phyloP scores from a whole-genome alignment of 2,797 vertebrate genomes.

The Tenualosa ilisha region DNA sequence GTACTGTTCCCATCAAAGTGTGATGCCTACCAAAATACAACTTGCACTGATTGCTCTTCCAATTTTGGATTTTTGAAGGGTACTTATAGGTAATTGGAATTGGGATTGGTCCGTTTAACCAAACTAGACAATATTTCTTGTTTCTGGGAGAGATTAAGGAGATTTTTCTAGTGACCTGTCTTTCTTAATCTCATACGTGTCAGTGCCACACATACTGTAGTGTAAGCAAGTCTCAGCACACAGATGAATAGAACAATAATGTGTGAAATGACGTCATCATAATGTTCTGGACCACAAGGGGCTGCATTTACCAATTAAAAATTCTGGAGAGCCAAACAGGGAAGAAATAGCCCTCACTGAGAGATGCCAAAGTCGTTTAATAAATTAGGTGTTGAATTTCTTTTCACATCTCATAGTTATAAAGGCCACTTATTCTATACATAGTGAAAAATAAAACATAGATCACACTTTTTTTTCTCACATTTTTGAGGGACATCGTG shows the following conservation, averaged over 20 bases:
- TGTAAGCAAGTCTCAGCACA: background rate
- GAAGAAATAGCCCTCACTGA: constrained; percentile 36
- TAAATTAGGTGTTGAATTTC: background rate
- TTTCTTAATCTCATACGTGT: background rate
- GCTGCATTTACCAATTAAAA: constrained; percentile 50
- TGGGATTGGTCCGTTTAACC: background rate
- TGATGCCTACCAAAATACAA: constrained; percentile 6
- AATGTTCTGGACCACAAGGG: constrained; percentile 47
- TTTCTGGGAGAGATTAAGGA: background rate
- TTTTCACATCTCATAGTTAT: background rate
- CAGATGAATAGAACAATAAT: background rate
- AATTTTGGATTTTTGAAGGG: constrained; percentile 4
- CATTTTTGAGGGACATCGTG: background rate
- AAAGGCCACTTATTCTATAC: background rate
- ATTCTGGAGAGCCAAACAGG: constrained; percentile 41
- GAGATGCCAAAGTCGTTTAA: constrained; percentile 29
- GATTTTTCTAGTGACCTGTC: background rate
- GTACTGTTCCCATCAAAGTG: background rate
- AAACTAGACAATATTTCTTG: background rate
- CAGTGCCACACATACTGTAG: background rate
- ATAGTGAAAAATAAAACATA: background rate
- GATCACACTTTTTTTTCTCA: background rate
- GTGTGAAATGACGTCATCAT: constrained; percentile 29
- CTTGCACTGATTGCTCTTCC: background rate
- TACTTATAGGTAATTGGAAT: background rate